Percentiles rank a stretch among this genome's conserved stretches.
These are phyloP conservation scores for Pteropus alecto DNA, from an alignment of 2,113 vertebrate species.

Conservation along the genomic window DNA sequence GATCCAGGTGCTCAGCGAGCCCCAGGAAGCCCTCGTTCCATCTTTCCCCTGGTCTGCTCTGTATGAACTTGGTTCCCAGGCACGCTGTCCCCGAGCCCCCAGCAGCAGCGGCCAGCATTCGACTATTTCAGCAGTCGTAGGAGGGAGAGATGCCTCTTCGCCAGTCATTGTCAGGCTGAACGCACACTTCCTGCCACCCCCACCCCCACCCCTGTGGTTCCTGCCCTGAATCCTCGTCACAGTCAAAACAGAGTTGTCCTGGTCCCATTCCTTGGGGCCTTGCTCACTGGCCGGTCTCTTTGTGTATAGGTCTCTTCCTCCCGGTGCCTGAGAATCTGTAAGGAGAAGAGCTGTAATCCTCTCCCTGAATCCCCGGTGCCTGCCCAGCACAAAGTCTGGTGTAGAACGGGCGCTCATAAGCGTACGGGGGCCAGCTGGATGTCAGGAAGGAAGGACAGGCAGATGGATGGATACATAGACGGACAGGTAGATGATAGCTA, in stretches of 20 bases:
- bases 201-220: rapidly evolving
- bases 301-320: not conserved
- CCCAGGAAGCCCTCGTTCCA: not conserved
- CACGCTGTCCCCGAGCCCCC: rapidly evolving
- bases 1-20: not conserved
- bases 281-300: not conserved
- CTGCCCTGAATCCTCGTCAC: not conserved
- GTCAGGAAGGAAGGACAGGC: no score
- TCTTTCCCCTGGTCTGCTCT: not conserved
- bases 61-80: not conserved
- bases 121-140: rapidly evolving
- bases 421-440: not conserved
- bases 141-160: not conserved
- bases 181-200: rapidly evolving
- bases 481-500: no score
- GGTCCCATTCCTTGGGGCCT: not conserved
- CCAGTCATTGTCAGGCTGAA: rapidly evolving
- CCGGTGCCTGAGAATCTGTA: not conserved
- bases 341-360: rapidly evolving
- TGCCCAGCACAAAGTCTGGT: not conserved
- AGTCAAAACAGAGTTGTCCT: not conserved
- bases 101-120: rapidly evolving
- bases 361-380: not conserved
- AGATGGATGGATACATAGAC: not conserved
- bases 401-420: rapidly evolving